Conservation (phyloP, 2,888 invertebrate genomes). For the Acronicta aceris region DNA sequence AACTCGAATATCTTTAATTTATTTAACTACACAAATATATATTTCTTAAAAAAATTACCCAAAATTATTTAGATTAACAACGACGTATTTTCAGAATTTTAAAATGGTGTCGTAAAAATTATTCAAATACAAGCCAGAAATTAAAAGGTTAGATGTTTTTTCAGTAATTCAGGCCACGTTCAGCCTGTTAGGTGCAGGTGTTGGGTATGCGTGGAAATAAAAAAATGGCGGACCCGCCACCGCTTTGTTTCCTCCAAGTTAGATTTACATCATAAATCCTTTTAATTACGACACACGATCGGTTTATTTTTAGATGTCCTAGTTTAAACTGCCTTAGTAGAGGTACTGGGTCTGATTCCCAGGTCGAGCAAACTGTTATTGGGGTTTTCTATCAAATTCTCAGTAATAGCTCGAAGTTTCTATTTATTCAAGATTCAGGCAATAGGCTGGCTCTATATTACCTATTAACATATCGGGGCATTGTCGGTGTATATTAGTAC, state of each 20-base stretch:
- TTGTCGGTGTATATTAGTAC: no score
- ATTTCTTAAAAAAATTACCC: background rate
- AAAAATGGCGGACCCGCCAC: constrained; percentile 34
- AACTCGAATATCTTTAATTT: no score
- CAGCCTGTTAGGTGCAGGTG: constrained; percentile 80
- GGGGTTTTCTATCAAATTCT: no score
- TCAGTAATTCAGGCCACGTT: constrained; percentile 72
- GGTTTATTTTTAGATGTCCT: constrained; percentile 37
- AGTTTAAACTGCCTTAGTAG: no score
- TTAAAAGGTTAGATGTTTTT: constrained; percentile 57
- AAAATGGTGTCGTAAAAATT: constrained; percentile 30
- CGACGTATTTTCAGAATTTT: constrained; percentile 10
- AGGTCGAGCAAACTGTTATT: no score
- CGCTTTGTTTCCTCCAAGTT: constrained; percentile 56
- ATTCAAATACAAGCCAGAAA: constrained; percentile 47
- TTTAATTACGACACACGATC: constrained; percentile 53
- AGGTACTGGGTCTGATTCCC: no score
- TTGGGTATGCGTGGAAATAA: constrained; percentile 59
- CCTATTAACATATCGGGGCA: no score
- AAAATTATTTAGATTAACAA: background rate
- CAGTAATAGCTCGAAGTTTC: no score
- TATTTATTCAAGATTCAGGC: no score
- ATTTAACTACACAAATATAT: no score
- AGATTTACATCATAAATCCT: constrained; percentile 59
- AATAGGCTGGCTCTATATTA: no score